Conservation (phyloP, 2,797 vertebrate species). For the Lepidocolaptes lacrymiger region DNA sequence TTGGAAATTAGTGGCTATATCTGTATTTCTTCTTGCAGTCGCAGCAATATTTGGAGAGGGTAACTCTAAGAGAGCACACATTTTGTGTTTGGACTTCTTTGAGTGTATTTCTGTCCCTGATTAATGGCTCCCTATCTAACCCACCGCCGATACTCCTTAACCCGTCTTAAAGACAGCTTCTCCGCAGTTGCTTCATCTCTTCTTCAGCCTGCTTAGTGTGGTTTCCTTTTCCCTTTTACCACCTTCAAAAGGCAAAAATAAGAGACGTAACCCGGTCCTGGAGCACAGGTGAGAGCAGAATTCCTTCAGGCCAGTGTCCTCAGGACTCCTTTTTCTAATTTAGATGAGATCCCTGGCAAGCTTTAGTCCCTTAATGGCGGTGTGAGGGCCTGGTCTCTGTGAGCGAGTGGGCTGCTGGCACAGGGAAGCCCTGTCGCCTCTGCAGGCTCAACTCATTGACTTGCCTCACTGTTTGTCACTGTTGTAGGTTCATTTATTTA, state of each 20-base stretch:
- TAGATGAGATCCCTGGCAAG: neutral
- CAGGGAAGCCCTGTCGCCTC: neutral
- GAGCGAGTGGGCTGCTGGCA: neutral
- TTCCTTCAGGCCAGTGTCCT: neutral
- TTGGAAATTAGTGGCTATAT: neutral
- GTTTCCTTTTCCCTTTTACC: neutral
- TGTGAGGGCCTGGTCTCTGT: neutral
- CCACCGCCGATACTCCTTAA: neutral
- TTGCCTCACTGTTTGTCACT: neutral
- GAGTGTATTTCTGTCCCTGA: neutral
- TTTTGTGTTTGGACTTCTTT: neutral
- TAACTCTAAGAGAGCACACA: neutral
- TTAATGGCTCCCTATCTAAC: neutral
- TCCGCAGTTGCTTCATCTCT: neutral
- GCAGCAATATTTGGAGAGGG: neutral
- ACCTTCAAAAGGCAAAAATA: neutral
- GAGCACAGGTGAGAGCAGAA: neutral
- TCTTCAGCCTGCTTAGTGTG: neutral
- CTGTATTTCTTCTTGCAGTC: neutral
- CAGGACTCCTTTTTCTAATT: neutral
- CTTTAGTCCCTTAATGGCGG: neutral
- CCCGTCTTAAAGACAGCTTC: neutral
- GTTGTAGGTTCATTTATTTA: accelerated
- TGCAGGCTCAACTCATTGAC: neutral
- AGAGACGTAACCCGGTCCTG: neutral